Percentiles rank a stretch among this genome's conserved stretches.
These are phyloP conservation scores for Trachymyrmex cornetzi DNA, from an alignment of 1,140 invertebrate species.

Conservation along the genomic window DNA sequence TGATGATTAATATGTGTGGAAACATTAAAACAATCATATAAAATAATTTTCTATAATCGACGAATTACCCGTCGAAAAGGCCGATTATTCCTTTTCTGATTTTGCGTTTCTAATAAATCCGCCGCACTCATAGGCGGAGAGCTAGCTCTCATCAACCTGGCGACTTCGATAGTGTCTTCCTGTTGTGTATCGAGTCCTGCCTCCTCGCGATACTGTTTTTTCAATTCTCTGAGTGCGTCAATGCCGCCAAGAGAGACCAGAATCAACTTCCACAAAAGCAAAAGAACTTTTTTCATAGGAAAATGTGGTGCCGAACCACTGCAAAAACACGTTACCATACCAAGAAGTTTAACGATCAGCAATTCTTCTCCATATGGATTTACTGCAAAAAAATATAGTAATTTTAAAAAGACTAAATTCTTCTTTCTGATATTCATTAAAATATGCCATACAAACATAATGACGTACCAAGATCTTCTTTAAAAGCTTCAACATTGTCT, in stretches of 20 bases:
- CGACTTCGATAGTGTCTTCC: constrained; percentile 98
- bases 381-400: constrained; percentile 74
- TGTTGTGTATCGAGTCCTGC: constrained; percentile 91
- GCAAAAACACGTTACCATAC: constrained; percentile 98
- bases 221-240: constrained; percentile 92
- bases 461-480: constrained; percentile 91
- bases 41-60: background rate
- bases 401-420: constrained; percentile 30
- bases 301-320: constrained; percentile 97
- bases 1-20: background rate
- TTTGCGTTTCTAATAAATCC: constrained; percentile 96
- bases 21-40: background rate
- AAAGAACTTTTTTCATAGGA: constrained; percentile 98
- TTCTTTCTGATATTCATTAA: constrained; percentile 27
- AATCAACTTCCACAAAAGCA: constrained; percentile 98
- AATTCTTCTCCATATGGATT: constrained; percentile 91
- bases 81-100: constrained; percentile 90
- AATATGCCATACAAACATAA: background rate
- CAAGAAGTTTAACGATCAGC: constrained; percentile 94
- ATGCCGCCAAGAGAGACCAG: constrained; percentile 96
- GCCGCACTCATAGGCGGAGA: constrained; percentile 97
- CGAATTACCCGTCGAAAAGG: constrained; percentile 88
- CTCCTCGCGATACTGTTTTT: constrained; percentile 91
- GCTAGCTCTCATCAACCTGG: constrained; percentile 96
- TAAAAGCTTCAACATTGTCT: constrained; percentile 91